phyloP scores from a whole-genome alignment of 2,888 invertebrate species.

The Allolobophora icterica region DNA sequence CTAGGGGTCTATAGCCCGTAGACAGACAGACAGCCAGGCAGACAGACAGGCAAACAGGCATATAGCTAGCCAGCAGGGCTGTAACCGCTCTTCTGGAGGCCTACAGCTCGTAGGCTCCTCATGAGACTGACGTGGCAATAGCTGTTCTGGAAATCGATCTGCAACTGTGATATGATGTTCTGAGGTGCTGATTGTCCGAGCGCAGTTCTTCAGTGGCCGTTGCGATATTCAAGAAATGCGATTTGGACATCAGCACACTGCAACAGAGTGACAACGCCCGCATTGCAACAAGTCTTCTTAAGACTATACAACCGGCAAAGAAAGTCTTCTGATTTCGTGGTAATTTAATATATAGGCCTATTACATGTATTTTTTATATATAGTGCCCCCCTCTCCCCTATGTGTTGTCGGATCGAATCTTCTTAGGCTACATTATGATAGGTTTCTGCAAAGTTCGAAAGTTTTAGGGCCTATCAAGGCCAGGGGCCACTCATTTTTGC shows the following conservation, averaged over 20 bases:
- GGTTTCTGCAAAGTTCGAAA: background rate
- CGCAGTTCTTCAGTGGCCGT: background rate
- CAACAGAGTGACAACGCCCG: background rate
- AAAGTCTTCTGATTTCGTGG: background rate
- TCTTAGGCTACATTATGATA: background rate
- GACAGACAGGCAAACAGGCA: background rate
- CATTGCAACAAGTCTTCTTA: too few species aligned
- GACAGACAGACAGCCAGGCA: background rate
- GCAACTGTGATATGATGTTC: background rate
- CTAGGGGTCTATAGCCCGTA: too few species aligned
- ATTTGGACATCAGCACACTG: constrained; percentile 6
- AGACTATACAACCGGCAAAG: too few species aligned
- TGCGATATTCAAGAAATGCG: constrained; percentile 17
- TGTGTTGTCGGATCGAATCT: too few species aligned
- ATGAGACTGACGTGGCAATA: too few species aligned
- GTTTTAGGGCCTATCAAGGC: background rate
- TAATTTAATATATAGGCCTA: background rate
- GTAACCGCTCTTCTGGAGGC: background rate
- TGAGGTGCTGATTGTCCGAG: constrained; percentile 6
- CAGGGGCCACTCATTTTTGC: background rate
- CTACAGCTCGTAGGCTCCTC: background rate
- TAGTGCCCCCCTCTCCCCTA: too few species aligned
- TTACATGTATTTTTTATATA: too few species aligned
- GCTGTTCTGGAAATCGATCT: background rate
- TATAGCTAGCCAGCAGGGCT: background rate